Evolutionary conservation across 64 coral and sea anemone species (phyloP).

Genomic region (Anthopleura sola): DNA sequence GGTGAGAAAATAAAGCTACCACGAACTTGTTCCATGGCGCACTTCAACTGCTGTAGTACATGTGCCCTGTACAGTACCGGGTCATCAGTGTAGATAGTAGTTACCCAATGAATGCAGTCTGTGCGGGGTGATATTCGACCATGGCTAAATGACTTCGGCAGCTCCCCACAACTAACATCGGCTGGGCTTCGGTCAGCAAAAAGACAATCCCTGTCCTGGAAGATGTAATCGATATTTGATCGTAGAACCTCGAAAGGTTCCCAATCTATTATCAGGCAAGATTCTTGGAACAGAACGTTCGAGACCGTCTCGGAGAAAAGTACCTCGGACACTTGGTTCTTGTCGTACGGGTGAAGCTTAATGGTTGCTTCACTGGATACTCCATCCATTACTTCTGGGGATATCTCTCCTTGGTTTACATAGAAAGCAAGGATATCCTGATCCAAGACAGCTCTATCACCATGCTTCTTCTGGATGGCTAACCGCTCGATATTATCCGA

Average conservation of each 20-base stretch:
- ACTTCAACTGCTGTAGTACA: constrained; percentile 70
- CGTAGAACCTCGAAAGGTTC: constrained; percentile 73
- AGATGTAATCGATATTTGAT: constrained; percentile 71
- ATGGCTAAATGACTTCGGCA: constrained; percentile 88
- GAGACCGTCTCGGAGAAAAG: constrained; percentile 59
- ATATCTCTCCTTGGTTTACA: constrained; percentile 30
- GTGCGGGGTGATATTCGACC: constrained; percentile 65
- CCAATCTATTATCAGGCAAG: constrained; percentile 78
- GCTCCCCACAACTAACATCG: constrained; percentile 28
- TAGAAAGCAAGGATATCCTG: constrained; percentile 81
- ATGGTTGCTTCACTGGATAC: constrained; percentile 28
- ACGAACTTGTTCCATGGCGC: constrained; percentile 24
- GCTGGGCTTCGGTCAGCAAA: constrained; percentile 68
- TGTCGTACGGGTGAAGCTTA: constrained; percentile 54
- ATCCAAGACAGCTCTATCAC: constrained; percentile 65
- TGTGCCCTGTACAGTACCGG: constrained; percentile 74
- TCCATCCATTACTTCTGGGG: constrained; percentile 1
- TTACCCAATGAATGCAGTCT: constrained; percentile 78
- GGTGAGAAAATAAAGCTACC: constrained; percentile 78
- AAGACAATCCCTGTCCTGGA: constrained; percentile 53
- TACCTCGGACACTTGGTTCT: constrained; percentile 41
- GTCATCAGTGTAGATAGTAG: constrained; percentile 84
- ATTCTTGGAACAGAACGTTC: constrained; percentile 75
- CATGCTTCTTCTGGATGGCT: constrained; percentile 87
- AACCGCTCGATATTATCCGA: constrained; percentile 92